Percentiles rank a stretch among this genome's conserved stretches.
phyloP scores from a whole-genome alignment of 2,113 vertebrate species.

The Cichladusa arquata region DNA sequence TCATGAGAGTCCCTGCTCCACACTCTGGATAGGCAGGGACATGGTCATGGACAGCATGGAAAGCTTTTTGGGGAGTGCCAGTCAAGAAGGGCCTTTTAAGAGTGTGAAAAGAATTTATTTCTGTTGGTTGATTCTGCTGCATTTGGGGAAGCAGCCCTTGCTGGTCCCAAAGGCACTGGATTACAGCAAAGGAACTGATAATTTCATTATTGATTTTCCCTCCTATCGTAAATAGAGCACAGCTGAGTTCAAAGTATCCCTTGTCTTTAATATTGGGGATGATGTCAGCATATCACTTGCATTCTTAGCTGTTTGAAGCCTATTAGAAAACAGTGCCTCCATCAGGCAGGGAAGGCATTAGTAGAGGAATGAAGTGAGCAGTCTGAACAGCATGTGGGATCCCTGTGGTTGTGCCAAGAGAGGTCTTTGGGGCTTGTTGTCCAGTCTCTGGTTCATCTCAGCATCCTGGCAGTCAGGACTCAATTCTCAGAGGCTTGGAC shows the following conservation, averaged over 20 bases:
- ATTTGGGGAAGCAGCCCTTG: not conserved
- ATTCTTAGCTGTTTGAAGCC: not conserved
- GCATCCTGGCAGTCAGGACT: fast-evolving
- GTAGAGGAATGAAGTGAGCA: not conserved
- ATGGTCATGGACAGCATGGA: fast-evolving
- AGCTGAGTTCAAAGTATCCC: not conserved
- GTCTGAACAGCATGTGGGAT: not conserved
- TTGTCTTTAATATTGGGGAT: not conserved
- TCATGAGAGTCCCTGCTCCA: not conserved
- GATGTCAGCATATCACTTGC: not conserved
- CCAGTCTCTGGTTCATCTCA: fast-evolving
- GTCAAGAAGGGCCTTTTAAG: not conserved
- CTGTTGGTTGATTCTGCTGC: not conserved
- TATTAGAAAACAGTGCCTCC: not conserved
- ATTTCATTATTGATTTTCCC: not conserved
- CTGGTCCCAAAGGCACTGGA: not conserved
- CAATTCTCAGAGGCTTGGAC: not conserved
- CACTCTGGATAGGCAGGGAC: not conserved
- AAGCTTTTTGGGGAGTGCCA: not conserved
- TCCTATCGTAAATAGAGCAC: not conserved
- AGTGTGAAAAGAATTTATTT: not conserved
- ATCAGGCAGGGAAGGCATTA: not conserved
- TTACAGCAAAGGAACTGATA: not conserved
- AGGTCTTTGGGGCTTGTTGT: not conserved
- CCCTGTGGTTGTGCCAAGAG: not conserved